Evolutionary conservation across 2,797 vertebrate genomes (phyloP), one percentile per base, ranked within the genome.

Genomic region (Crenuchus spilurus): DNA sequence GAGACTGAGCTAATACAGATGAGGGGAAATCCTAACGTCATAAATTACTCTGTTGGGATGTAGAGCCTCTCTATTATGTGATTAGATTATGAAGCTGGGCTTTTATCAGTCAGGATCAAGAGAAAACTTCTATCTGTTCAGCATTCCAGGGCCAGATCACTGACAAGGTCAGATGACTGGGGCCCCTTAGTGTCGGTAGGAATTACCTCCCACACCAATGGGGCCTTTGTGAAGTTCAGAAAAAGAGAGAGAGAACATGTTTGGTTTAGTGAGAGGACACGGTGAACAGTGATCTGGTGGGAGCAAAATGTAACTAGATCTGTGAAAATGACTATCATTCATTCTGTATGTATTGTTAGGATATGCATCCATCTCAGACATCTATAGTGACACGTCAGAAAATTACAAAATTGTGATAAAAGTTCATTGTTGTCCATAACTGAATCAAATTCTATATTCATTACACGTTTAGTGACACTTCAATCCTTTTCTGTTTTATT

Each of bases 111-210:
- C 10, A 28, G 16, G 28, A 31, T 6, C n/a, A 55, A 41, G 75
- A 79, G 72, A 55, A 77, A 85, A 86, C 83, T 51, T 75, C 64
- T 68, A 33, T 66, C 67, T 78, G 74, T 72, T 82, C 63, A 58
- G 75, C 88, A 91, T 91, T 91, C 91, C 88, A 86, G 60, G 9
- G 80, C 71, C 79, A 86, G 84, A 88, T 88, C 80, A 86, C 86
- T 82, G 84, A 74, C 49, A 73, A 70, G 77, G 79, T 83, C 87
- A 83, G 81, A 89, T 84, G 86, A 90, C 87, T 86, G 84, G 83
- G 80, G 83, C 74, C 80, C 71, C 75, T 84, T 86, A 85, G 71
- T 69, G 74, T 76, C 58, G 33, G 72, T 42, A 79, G 30, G 37
- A 63, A 72, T 80, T 70, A 77, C 76, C 57, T 72, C 70, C 76